Evolutionary conservation across 2,888 invertebrate genomes (phyloP), one percentile per base, ranked within the genome.

Genomic region (Orthosia incerta): DNA sequence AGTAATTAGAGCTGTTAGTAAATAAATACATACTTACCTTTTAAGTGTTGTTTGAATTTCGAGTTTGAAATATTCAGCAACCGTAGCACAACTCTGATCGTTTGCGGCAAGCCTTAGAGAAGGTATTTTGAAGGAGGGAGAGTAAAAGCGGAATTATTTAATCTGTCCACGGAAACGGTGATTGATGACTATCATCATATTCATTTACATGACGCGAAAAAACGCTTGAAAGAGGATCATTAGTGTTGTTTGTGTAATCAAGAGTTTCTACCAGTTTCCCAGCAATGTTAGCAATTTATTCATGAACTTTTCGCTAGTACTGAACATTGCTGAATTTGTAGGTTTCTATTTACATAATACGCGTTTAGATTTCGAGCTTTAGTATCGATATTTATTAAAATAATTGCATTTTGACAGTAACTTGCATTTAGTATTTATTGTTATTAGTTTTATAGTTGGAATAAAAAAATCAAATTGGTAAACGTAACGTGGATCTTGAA

Each of bases 111-210:
- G 26, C 84, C 60, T 83, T 70, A 84, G 48, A 18, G 16, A 65
- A 74, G 45, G 78, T 76, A 81, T 85, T 84, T 70, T 74, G 53
- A 50, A 64, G 39, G 76, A 79, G 82, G 75, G 84, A 77, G 74
- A 69, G 80, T 75, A 68, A 86, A 80, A 76, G 83, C 78, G 80
- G 80, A 80, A 86, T 86, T 87, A 88, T 89, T 90, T 89, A 89
- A 91, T 91, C 91, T 88, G 89, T 89, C 89, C 76, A 78, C 85
- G 67, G 72, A 69, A 80, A 70, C 73, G 31, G 79, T 86, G 88
- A 88, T 89, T 86, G 88, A 89, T 88, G 86, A 71, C 64, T 66
- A 60, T 79, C 78, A 81, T 83, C 81, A 63, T 62, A 74, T 80
- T 79, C 75, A 85, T 85, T 87, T 83, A 79, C 79, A 83, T 81